Conservation (phyloP, 2,797 vertebrate genomes). For the Gallirallus australis region DNA sequence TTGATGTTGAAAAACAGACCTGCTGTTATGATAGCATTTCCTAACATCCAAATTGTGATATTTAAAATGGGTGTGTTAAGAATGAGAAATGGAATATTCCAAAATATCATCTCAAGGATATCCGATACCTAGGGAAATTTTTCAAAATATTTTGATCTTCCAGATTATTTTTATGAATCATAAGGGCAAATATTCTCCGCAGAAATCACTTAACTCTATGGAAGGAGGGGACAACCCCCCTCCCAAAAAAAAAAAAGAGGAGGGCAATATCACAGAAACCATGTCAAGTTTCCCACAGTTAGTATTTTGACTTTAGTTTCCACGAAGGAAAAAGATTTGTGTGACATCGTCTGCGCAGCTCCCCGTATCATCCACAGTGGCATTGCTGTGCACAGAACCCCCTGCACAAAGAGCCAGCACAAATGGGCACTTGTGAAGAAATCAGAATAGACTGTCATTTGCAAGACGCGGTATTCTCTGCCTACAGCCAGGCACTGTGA, state of each 20-base stretch:
- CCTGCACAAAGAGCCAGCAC: neutral
- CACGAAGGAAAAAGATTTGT: neutral
- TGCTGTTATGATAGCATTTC: conserved; percentile 1
- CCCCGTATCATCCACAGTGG: neutral
- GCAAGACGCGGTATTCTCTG: neutral
- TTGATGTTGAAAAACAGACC: conserved; percentile 2
- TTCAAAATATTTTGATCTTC: conserved; percentile 64
- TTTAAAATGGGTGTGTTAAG: conserved; percentile 31
- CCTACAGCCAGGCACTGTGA: neutral
- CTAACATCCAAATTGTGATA: neutral
- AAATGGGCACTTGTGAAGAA: neutral
- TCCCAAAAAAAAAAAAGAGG: neutral
- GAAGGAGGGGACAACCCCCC: neutral
- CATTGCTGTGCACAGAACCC: neutral
- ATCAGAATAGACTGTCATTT: neutral
- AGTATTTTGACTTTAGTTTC: neutral
- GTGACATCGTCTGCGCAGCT: neutral
- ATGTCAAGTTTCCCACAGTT: neutral
- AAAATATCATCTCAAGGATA: conserved; percentile 27
- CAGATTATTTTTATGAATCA: conserved; percentile 43
- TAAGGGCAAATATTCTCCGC: conserved; percentile 47
- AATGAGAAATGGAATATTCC: conserved; percentile 2
- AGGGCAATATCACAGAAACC: neutral
- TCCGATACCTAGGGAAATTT: conserved; percentile 4
- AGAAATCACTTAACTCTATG: neutral